Evolutionary conservation across 2,113 vertebrate genomes (phyloP).

Genomic region (Prunella fulvescens): DNA sequence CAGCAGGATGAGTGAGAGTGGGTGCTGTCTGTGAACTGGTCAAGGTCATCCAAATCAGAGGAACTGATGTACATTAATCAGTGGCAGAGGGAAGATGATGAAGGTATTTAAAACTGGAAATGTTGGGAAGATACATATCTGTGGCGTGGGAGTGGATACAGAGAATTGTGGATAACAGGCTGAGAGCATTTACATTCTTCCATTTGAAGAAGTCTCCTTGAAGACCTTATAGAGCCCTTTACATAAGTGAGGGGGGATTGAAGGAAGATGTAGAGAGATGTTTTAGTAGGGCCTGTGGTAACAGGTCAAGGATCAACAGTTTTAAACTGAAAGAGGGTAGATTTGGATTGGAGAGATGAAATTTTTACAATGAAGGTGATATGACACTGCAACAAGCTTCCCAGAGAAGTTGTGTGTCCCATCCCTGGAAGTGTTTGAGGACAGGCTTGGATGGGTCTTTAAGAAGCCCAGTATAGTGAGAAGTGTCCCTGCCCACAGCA

Average conservation of each 20-base stretch:
- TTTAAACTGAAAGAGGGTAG: not conserved
- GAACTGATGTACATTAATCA: not conserved
- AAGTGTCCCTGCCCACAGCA: not conserved
- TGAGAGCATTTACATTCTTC: not conserved
- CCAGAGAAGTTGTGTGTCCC: not conserved
- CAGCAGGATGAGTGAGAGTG: not conserved
- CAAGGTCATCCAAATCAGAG: not conserved
- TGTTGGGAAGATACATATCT: not conserved
- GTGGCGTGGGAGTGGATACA: not conserved
- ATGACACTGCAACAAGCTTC: not conserved
- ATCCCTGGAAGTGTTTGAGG: not conserved
- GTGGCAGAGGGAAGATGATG: not conserved
- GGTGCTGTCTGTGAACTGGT: not conserved
- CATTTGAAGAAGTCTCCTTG: not conserved
- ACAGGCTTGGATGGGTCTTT: not conserved
- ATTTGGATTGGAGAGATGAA: not conserved
- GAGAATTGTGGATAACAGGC: not conserved
- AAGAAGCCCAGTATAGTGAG: not conserved
- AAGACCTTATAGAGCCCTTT: not conserved
- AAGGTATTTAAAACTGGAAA: not conserved
- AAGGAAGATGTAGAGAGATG: not conserved
- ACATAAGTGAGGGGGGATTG: not conserved
- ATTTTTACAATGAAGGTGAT: not conserved
- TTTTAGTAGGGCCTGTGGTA: not conserved
- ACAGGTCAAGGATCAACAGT: not conserved